These are phyloP conservation scores for Elysia chlorotica DNA, from an alignment of 1,140 invertebrate species.

Conservation along the genomic window DNA sequence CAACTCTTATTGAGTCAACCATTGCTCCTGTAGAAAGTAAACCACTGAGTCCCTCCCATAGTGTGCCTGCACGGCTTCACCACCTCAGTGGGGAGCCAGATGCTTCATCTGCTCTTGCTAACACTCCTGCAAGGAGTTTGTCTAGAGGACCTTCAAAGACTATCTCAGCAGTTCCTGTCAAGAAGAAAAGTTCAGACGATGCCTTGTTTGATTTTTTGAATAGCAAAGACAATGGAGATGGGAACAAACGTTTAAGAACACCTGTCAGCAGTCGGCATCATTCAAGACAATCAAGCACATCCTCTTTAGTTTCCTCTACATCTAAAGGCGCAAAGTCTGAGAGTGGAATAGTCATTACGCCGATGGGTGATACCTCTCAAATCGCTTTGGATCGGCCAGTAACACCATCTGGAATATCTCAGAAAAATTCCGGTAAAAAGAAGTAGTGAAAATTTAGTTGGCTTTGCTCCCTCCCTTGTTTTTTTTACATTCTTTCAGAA, in stretches of 20 bases:
- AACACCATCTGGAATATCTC: no score
- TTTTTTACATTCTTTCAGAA: neutral
- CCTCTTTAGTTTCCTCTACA: conserved; percentile 34
- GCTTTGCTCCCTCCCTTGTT: neutral
- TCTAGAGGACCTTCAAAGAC: neutral
- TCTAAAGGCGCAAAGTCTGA: conserved; percentile 14
- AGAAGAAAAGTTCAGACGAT: conserved; percentile 63
- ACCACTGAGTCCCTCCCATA: conserved; percentile 30
- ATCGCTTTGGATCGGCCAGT: no score
- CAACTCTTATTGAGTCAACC: neutral
- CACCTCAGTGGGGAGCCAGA: neutral
- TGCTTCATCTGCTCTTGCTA: conserved; percentile 23
- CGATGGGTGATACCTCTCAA: no score
- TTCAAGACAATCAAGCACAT: conserved; percentile 59
- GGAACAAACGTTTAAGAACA: conserved; percentile 36
- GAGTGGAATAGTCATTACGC: no score
- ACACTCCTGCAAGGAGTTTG: conserved; percentile 24
- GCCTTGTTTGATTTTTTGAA: conserved; percentile 65
- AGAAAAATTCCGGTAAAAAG: no score
- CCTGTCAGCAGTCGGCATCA: conserved; percentile 44
- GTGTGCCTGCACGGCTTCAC: conserved; percentile 36
- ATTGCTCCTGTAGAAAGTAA: neutral
- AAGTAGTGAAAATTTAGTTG: neutral
- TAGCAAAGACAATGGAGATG: conserved; percentile 48
- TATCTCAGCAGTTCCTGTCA: conserved; percentile 1